A percentile compares a stretch with the other conserved stretches of the same genome.
These are phyloP conservation scores for Pterocles orientalis DNA, from an alignment of 2,113 vertebrate genomes.

Conservation along the genomic window DNA sequence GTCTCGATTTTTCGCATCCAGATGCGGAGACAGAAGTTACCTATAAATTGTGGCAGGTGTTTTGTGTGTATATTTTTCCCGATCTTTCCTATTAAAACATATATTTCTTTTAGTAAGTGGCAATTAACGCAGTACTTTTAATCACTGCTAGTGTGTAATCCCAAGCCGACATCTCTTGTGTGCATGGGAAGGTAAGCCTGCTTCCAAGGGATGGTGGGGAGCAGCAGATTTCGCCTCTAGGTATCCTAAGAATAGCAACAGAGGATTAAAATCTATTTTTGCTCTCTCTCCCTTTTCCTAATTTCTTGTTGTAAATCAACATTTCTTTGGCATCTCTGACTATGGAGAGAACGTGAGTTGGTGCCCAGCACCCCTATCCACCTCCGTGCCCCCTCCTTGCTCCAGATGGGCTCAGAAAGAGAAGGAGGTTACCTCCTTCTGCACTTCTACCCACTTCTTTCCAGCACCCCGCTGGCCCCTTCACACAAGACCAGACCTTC, in stretches of 20 bases:
- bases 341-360: background rate
- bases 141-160: background rate
- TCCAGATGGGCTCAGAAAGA: background rate
- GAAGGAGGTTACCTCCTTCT: background rate
- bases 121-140: background rate
- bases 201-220: background rate
- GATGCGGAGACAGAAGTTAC: fast-evolving
- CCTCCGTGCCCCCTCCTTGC: background rate
- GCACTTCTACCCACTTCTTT: background rate
- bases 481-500: background rate
- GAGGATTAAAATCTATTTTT: background rate
- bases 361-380: background rate
- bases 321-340: background rate
- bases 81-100: background rate
- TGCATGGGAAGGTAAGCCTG: background rate
- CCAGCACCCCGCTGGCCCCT: fast-evolving
- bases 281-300: background rate
- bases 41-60: fast-evolving
- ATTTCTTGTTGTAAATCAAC: background rate
- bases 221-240: background rate
- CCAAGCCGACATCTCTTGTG: fast-evolving
- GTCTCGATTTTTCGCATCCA: fast-evolving
- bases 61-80: fast-evolving
- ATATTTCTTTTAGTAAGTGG: background rate
- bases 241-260: background rate